Conservation (phyloP, 2,113 vertebrate genomes). For the Ammodytes marinus region DNA sequence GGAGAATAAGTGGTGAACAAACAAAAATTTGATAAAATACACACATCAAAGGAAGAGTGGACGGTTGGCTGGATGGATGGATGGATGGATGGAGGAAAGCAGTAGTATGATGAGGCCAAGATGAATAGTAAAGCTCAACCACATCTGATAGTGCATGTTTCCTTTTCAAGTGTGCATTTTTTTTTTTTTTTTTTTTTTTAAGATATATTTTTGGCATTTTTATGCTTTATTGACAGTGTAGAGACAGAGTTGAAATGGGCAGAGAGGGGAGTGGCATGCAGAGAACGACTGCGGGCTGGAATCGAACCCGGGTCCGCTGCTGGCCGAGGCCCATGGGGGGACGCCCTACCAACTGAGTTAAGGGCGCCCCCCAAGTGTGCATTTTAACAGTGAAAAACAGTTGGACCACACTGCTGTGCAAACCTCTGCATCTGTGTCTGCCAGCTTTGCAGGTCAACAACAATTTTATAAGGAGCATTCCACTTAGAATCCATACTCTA, state of each 20-base stretch:
- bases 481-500: too few species aligned
- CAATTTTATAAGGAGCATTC: too few species aligned
- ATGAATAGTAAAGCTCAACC: conserved; percentile 33
- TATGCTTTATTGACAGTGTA: too few species aligned
- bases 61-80: conserved; percentile 13
- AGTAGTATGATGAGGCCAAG: conserved; percentile 11
- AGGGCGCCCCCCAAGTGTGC: conserved; percentile 12
- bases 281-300: too few species aligned
- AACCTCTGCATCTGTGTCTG: neutral
- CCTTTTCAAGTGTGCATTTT: conserved; percentile 55
- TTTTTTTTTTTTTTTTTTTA: too few species aligned
- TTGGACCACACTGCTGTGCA: neutral
- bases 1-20: conserved; percentile 79
- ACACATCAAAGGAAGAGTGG: conserved; percentile 69
- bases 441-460: neutral
- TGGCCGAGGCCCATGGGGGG: too few species aligned
- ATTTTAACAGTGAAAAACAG: conserved; percentile 33
- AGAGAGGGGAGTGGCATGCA: too few species aligned
- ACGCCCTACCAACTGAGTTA: too few species aligned
- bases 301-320: too few species aligned
- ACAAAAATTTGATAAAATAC: conserved; percentile 80
- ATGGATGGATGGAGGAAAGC: neutral
- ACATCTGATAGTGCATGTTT: conserved; percentile 30
- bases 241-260: too few species aligned
- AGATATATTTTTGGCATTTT: too few species aligned